Base-by-base conservation (phyloP, 2,888 invertebrate species). In the Dryobotodes eremita region DNA sequence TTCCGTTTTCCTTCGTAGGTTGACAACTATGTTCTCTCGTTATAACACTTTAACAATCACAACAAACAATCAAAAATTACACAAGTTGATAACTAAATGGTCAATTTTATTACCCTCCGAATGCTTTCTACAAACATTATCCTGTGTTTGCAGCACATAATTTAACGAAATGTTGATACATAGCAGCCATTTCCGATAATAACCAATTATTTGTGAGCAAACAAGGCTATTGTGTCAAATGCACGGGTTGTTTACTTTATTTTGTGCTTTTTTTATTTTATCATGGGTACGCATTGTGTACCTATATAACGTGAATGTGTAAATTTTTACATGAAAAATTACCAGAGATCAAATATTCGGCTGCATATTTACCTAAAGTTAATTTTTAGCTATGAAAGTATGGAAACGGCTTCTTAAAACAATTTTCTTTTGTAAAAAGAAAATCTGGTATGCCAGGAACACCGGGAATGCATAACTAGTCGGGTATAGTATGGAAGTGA, bases 81-180 rank as follows among this genome's bases (percentile, higher is more conserved):
- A 15, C 36, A 70, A 80, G 20, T 73, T 69, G 53, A 66, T 31
- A 82, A 71, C 46, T 62, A 66, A 86, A 73, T 77, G 72, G 65
- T 53, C 57, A 77, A 57, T 83, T 82, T 83, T 83, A 82, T 82
- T 73, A 68, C 73, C 48, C 26, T 59, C 46, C 0, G 7, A 82
- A 86, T 73, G 71, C 62, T 77, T 86, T 73, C 77, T 64, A 59
- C 71, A 68, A 64, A 73, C 65, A 86, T 77, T 73, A 77, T 53
- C 61, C 86, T 31, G 23, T 66, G 62, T 83, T 73, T 86, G 61
- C 57, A 73, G 77, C 36, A 46, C 68, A 83, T 83, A 83, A 86
- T 68, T 86, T 79, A 70, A 57, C 86, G 71, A 75, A 86, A 79
- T 86, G 75, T 86, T 84, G 84, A 84, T 75, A 86, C 62, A 84